Evolutionary conservation across 2,113 vertebrate genomes (phyloP).

Genomic region (Forbesichthys papilliferus): DNA sequence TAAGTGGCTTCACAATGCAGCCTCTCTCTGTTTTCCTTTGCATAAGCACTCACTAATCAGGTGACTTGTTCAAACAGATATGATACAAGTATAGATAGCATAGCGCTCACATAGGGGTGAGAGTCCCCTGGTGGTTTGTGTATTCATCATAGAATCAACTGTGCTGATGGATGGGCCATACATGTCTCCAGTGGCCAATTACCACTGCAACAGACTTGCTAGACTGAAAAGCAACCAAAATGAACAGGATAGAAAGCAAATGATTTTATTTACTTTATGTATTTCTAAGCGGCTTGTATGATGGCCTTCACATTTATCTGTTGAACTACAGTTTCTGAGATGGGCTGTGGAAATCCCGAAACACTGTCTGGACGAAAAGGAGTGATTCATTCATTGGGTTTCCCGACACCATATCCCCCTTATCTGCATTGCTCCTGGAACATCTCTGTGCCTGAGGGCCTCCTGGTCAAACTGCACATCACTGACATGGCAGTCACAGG

Average conservation of each 20-base stretch:
- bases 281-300: not conserved
- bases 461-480: constrained; percentile 70
- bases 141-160: constrained; percentile 29
- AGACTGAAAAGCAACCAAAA: constrained; percentile 5
- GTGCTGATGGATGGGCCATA: constrained; percentile 10
- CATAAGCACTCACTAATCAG: constrained; percentile 15
- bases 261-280: too few species aligned
- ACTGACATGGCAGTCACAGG: constrained; percentile 71
- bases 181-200: constrained; percentile 44
- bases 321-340: constrained; percentile 25
- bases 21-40: not conserved
- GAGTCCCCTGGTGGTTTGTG: constrained; percentile 16
- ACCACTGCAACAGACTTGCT: constrained; percentile 16
- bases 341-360: constrained; percentile 55
- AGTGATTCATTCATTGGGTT: constrained; percentile 66
- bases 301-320: not conserved
- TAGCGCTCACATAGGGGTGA: constrained; percentile 7
- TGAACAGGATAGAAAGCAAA: too few species aligned
- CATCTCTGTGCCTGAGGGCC: constrained; percentile 67
- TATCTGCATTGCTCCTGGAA: constrained; percentile 69
- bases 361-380: constrained; percentile 68
- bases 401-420: constrained; percentile 71
- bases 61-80: constrained; percentile 30
- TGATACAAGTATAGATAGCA: not conserved
- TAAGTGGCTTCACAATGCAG: not conserved